These are phyloP conservation scores for Drosophila santomea DNA, from an alignment of 1,140 invertebrate genomes.

Conservation along the genomic window DNA sequence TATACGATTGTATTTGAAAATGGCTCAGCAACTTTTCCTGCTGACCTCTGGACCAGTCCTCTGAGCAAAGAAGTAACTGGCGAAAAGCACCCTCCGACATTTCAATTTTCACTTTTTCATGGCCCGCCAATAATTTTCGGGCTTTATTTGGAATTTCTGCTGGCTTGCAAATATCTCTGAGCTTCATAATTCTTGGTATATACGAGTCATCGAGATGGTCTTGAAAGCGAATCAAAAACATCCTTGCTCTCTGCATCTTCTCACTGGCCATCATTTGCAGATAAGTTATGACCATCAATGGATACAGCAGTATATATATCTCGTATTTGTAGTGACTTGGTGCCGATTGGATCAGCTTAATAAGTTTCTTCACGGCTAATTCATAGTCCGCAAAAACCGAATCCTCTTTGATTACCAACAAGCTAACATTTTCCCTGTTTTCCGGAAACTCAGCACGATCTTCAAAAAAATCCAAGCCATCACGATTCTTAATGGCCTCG, in stretches of 20 bases:
- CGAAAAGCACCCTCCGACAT: conserved; percentile 18
- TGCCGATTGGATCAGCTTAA: background rate
- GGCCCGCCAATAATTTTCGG: conserved; percentile 24
- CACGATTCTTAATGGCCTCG: background rate
- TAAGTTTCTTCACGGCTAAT: conserved; percentile 12
- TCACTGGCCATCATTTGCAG: conserved; percentile 39
- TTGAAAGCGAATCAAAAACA: conserved; percentile 13
- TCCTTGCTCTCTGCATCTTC: conserved; percentile 4
- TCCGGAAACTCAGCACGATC: conserved; percentile 1
- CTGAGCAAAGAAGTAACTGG: background rate
- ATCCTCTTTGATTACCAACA: conserved; percentile 7
- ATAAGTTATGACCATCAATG: conserved; percentile 36
- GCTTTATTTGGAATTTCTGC: conserved; percentile 36
- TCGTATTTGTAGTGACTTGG: conserved; percentile 49
- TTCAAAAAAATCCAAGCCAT: conserved; percentile 34
- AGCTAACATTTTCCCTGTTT: background rate
- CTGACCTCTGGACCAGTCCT: conserved; percentile 16
- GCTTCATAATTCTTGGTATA: conserved; percentile 28
- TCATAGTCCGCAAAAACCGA: conserved; percentile 26
- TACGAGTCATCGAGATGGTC: conserved; percentile 40
- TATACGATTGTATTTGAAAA: conserved; percentile 12
- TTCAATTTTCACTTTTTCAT: conserved; percentile 19
- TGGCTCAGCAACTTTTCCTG: conserved; percentile 29
- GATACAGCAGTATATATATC: conserved; percentile 39
- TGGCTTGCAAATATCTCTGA: conserved; percentile 14